Conservation (phyloP, 2,113 vertebrate genomes). For the Rhea americana region DNA sequence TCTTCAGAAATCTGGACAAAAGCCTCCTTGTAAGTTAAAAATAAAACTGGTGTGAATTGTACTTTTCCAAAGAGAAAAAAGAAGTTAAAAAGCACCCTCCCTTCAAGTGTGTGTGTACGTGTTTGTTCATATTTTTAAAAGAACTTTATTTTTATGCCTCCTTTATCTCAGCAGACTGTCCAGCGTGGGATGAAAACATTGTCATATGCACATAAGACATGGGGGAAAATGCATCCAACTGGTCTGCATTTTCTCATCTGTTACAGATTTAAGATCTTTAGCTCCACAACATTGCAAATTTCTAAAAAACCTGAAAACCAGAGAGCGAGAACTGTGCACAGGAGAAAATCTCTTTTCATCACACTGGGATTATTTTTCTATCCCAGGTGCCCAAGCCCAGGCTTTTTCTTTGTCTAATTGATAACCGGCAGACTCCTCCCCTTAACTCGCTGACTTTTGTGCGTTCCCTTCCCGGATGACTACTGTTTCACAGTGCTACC, state of each 20-base stretch:
- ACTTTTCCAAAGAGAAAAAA: not conserved
- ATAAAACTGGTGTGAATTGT: constrained; percentile 14
- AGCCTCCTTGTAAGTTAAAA: constrained; percentile 36
- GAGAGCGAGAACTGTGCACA: not conserved
- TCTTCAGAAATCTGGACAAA: constrained; percentile 32
- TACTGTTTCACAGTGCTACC: constrained; percentile 60
- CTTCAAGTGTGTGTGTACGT: not conserved
- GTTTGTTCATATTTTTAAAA: not conserved
- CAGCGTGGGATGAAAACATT: not conserved
- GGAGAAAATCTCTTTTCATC: constrained; percentile 34
- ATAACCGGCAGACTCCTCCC: constrained; percentile 49
- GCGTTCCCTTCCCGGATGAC: constrained; percentile 49
- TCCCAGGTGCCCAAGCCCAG: not conserved
- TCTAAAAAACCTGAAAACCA: not conserved
- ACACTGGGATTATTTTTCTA: not conserved
- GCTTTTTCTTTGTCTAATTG: constrained; percentile 58
- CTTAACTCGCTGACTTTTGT: constrained; percentile 67
- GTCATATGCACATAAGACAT: not conserved
- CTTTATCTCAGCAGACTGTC: not conserved
- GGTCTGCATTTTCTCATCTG: constrained; percentile 28
- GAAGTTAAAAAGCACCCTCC: not conserved
- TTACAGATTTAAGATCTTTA: constrained; percentile 9
- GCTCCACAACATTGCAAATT: constrained; percentile 19
- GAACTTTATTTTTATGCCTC: not conserved
- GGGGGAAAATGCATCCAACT: not conserved